Evolutionary conservation across 2,888 invertebrate genomes (phyloP).

Genomic region (Erpobdella octoculata): DNA sequence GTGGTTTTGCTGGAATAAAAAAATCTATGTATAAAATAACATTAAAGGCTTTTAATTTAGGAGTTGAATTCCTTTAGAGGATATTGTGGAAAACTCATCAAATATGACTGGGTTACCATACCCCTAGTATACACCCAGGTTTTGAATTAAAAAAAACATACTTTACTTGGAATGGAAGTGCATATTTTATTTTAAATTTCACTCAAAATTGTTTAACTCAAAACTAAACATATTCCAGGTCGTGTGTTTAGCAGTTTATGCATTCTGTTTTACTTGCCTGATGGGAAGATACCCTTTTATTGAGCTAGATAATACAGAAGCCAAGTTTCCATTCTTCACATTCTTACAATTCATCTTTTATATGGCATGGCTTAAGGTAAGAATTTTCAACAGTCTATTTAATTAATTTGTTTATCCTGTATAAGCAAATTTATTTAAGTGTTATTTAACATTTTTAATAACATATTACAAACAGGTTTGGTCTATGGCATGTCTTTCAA

Average conservation of each 20-base stretch:
- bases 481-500: too few relatives aligned
- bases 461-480: neutral
- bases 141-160: neutral
- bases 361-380: constrained; percentile 20
- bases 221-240: neutral
- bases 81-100: neutral
- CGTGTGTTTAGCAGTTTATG: constrained; percentile 7
- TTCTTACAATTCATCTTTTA: constrained; percentile 19
- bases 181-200: neutral
- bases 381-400: too few relatives aligned
- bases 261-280: constrained; percentile 7
- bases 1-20: neutral
- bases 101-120: constrained; percentile 9
- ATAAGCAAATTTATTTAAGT: too few relatives aligned
- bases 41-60: neutral
- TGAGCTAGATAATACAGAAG: neutral
- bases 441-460: too few relatives aligned
- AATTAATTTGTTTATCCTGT: too few relatives aligned
- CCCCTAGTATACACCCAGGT: constrained; percentile 24
- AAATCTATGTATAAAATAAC: neutral
- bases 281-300: constrained; percentile 18
- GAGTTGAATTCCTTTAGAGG: constrained; percentile 4
- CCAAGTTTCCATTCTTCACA: constrained; percentile 19
- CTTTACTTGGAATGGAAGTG: too few relatives aligned
- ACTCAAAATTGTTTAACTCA: neutral